A percentile compares a stretch with the other conserved stretches of the same genome.
These are phyloP conservation scores for Phalacrocorax brasilianus DNA, from an alignment of 2,113 vertebrate genomes.

Conservation along the genomic window DNA sequence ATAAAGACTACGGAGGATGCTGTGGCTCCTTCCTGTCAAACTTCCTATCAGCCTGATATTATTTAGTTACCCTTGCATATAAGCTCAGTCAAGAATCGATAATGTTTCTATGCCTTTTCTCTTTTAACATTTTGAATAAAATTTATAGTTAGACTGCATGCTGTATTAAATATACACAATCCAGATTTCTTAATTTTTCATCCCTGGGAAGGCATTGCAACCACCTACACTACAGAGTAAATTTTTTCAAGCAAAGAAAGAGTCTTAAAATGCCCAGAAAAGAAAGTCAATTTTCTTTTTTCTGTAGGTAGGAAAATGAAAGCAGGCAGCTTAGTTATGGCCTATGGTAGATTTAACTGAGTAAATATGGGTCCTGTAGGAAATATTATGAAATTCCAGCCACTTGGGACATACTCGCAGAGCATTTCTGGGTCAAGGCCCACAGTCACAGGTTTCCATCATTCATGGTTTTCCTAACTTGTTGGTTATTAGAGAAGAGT, in stretches of 20 bases:
- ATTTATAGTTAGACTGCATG: not conserved
- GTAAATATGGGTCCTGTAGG: not conserved
- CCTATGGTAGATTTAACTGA: not conserved
- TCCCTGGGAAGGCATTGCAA: not conserved
- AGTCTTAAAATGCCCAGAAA: not conserved
- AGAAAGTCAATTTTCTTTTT: not conserved
- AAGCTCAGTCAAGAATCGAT: not conserved
- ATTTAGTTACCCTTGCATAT: not conserved
- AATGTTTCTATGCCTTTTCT: not conserved
- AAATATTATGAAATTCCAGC: not conserved
- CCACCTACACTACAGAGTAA: not conserved
- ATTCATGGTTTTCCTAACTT: accelerated
- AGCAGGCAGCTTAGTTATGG: not conserved
- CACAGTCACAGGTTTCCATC: not conserved
- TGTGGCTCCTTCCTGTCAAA: not conserved
- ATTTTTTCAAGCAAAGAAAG: not conserved
- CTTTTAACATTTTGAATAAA: not conserved
- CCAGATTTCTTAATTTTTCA: not conserved
- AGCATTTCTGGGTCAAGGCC: not conserved
- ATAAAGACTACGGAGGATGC: not conserved
- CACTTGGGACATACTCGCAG: not conserved
- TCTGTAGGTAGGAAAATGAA: not conserved
- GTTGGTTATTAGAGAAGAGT: not conserved
- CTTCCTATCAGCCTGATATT: not conserved
- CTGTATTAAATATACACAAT: not conserved